Conservation (phyloP, 2,888 invertebrate genomes). For the Helicoverpa assulta region DNA sequence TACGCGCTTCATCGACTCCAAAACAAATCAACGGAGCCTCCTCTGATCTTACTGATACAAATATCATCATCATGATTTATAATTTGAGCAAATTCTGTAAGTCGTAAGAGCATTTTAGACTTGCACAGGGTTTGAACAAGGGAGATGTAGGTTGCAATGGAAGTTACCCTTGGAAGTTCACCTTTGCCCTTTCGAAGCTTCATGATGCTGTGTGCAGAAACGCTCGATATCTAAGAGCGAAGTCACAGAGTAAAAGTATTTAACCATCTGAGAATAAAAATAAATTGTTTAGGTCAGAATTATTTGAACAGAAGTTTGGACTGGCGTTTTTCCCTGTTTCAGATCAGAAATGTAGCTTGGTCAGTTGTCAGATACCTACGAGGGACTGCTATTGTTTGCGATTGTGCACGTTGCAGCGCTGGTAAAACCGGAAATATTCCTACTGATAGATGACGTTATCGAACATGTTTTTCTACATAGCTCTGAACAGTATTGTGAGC, state of each 20-base stretch:
- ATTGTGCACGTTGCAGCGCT: not conserved
- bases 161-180: not conserved
- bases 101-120: not conserved
- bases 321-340: not conserved
- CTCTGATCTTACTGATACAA: too few relatives aligned
- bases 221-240: too few relatives aligned
- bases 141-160: not conserved
- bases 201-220: not conserved
- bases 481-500: not conserved
- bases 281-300: not conserved
- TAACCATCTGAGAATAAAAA: not conserved
- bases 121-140: not conserved
- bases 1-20: too few relatives aligned
- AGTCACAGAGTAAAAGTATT: too few relatives aligned
- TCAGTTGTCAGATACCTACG: not conserved
- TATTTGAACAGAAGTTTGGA: not conserved
- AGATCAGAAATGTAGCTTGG: not conserved
- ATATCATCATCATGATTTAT: too few relatives aligned
- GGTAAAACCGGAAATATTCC: slow-evolving; percentile 2
- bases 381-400: not conserved
- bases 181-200: slow-evolving; percentile 1
- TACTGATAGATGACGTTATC: slow-evolving; percentile 7
- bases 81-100: too few relatives aligned
- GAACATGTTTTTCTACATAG: slow-evolving; percentile 2
- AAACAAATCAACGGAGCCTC: too few relatives aligned